Percentiles rank a stretch among this genome's conserved stretches.
Conservation (phyloP, 2,888 invertebrate species). For the Cryptophagus acutangulus region DNA sequence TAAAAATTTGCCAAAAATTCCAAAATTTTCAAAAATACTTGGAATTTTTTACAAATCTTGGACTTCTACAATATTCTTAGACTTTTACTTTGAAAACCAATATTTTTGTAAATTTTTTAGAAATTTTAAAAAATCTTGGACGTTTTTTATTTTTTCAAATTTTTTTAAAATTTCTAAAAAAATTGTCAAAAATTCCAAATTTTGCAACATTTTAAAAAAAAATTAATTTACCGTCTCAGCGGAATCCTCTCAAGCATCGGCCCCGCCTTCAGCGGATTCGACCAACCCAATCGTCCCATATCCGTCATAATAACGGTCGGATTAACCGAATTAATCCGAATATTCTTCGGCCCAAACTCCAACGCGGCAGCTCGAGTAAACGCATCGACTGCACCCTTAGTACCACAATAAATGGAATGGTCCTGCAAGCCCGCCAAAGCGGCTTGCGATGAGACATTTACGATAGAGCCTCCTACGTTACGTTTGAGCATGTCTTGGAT, state of each 20-base stretch:
- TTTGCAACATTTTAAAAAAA: too few relatives aligned
- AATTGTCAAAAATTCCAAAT: too few relatives aligned
- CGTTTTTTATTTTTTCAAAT: too few relatives aligned
- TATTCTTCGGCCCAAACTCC: conserved; percentile 77
- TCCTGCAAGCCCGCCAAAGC: conserved; percentile 68
- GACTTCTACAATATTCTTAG: too few relatives aligned
- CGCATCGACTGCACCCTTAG: conserved; percentile 86
- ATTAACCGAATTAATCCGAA: conserved; percentile 88
- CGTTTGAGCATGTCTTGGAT: conserved; percentile 67
- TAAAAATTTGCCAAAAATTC: too few relatives aligned
- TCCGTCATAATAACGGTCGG: conserved; percentile 93
- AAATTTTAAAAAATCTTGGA: too few relatives aligned
- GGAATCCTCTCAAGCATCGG: conserved; percentile 78
- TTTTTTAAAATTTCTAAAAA: too few relatives aligned
- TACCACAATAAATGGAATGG: conserved; percentile 77
- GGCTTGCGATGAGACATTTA: conserved; percentile 88
- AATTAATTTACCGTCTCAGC: conserved; percentile 68
- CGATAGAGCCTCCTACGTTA: conserved; percentile 72
- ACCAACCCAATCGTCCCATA: conserved; percentile 81
- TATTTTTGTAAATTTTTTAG: too few relatives aligned
- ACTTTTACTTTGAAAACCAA: too few relatives aligned
- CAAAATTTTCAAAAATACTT: too few relatives aligned
- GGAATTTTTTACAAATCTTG: too few relatives aligned
- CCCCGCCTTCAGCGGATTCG: conserved; percentile 67
- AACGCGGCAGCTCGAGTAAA: conserved; percentile 77